Percentiles rank a stretch among this genome's conserved stretches.
Conservation (phyloP, 2,113 vertebrate genomes). For the Capra hircus region DNA sequence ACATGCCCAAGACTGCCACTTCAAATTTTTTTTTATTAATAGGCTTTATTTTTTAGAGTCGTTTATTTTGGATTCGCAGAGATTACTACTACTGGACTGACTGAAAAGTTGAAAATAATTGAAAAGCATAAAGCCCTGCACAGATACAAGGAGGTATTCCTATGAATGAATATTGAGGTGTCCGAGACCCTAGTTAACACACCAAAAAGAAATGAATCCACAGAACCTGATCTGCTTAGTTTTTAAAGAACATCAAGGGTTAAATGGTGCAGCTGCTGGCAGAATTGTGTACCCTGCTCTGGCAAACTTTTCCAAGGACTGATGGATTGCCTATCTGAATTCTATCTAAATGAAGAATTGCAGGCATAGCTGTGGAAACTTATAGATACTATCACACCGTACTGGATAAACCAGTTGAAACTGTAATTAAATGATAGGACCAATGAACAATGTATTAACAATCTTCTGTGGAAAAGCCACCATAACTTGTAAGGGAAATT, state of each 20-base stretch:
- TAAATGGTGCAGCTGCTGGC: background rate
- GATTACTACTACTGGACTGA: background rate
- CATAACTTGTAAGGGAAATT: background rate
- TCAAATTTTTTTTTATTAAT: background rate
- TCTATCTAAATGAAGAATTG: slow-evolving; percentile 23
- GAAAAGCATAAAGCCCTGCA: background rate
- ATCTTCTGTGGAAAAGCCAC: background rate
- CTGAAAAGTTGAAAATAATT: slow-evolving; percentile 15
- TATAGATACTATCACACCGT: background rate
- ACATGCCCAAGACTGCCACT: background rate
- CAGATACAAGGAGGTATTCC: background rate
- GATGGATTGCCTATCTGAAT: slow-evolving; percentile 26
- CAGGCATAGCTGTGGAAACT: background rate
- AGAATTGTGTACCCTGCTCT: background rate
- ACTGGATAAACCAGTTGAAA: background rate
- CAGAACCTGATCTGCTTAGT: background rate
- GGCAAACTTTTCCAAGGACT: background rate
- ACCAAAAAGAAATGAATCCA: background rate
- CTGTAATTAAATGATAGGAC: background rate
- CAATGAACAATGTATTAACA: slow-evolving; percentile 9
- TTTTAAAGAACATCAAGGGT: background rate
- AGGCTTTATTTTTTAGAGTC: background rate
- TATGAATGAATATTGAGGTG: background rate
- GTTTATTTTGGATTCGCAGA: slow-evolving; percentile 1
- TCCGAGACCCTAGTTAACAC: background rate